A percentile compares a stretch with the other conserved stretches of the same genome.
Evolutionary conservation across 1,140 invertebrate genomes (phyloP).

Genomic region (Geopemphigus sp.): DNA sequence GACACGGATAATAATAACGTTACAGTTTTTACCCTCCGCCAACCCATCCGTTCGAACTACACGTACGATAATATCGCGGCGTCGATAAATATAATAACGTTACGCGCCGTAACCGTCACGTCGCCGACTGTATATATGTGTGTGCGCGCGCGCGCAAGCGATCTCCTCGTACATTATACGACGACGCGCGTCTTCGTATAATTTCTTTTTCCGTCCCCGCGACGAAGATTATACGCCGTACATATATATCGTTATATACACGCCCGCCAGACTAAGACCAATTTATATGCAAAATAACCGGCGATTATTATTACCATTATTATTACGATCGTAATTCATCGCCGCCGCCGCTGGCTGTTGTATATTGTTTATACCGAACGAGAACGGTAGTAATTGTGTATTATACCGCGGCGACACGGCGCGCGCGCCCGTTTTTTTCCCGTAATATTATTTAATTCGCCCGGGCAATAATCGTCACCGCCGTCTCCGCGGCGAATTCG

Average conservation of each 20-base stretch:
- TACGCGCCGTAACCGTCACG: too few species aligned
- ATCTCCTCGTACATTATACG: neutral
- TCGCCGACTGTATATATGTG: too few species aligned
- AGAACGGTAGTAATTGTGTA: slow-evolving; percentile 8
- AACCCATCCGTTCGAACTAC: too few species aligned
- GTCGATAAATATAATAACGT: too few species aligned
- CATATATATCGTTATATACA: neutral
- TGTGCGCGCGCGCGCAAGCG: neutral
- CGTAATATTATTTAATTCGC: too few species aligned
- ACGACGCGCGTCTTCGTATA: neutral
- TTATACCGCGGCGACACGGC: too few species aligned
- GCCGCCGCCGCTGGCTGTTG: neutral
- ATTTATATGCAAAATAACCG: slow-evolving; percentile 40
- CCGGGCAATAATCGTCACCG: too few species aligned
- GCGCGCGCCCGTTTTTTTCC: too few species aligned
- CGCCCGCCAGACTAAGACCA: neutral
- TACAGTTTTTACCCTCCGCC: too few species aligned
- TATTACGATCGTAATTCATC: slow-evolving; percentile 28
- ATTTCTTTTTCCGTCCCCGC: slow-evolving; percentile 8
- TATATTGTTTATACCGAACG: neutral
- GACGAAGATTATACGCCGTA: slow-evolving; percentile 2
- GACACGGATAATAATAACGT: too few species aligned
- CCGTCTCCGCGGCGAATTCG: too few species aligned
- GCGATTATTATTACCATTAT: slow-evolving; percentile 34
- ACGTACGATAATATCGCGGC: too few species aligned